Base-by-base conservation (phyloP, 2,113 vertebrate genomes). In the Boleophthalmus pectinirostris region DNA sequence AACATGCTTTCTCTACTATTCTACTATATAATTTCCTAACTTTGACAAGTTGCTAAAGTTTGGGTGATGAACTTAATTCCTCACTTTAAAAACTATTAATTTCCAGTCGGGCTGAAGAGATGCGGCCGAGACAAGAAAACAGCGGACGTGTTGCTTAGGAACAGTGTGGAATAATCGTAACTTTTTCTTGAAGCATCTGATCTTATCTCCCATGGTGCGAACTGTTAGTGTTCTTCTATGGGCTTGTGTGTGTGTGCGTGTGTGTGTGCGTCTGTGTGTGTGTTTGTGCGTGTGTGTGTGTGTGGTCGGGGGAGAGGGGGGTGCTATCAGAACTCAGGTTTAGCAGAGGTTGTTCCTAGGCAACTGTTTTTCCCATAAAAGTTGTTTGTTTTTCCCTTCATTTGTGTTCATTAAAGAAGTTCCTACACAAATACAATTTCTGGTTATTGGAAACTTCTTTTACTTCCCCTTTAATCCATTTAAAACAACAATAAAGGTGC, bases 81-180 rank as follows among this genome's bases (percentile, higher is more conserved):
- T 78, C 64, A 68, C 53, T 85, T 54, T 78, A 18, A 61, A 16
- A 74, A 80, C 75, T 77, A 69, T 87, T 75, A 87, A 83, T 86
- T 72, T 87, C 76, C 72, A 76, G 29, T 14, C 1, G 49, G 75
- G 71, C 43, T 11, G 8, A 73, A 43, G 74, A 81, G 72, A 88
- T 67, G 61, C 20, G 51, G 76, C 45, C n/a, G 78, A 78, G 61
- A 70, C 61, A 84, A 57, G 76, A 87, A 84, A 80, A 88, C 69
- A 73, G 87, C 78, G 66, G 81, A 91, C 73, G 73, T 90, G 91
- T 92, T 92, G 91, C 91, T 90, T 84, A 91, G 91, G 83, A 92
- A 92, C 91, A 87, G 91, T 68, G 66, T 89, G 86, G 89, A 88
- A 87, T 88, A 85, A 88, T 82, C 82, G 85, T 78, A 90, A 92